These are phyloP conservation scores for Chondrosia reniformis DNA, from an alignment of 37 sponge, comb jelly and placozoan genomes.

Conservation along the genomic window DNA sequence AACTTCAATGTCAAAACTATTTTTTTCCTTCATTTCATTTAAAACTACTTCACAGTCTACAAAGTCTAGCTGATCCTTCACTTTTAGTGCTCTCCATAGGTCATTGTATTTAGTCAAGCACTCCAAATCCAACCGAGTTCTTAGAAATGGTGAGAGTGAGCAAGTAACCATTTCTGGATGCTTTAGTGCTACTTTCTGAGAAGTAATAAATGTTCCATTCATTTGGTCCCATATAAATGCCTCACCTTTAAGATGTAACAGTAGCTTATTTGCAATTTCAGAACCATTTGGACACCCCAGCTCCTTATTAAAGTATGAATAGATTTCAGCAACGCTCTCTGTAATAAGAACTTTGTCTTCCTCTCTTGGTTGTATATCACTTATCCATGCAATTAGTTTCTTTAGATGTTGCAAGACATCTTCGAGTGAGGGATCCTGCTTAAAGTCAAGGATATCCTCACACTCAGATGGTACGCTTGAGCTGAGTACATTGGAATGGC, in stretches of 20 bases:
- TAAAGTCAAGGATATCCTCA: too few species aligned
- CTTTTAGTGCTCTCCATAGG: conserved; percentile 17
- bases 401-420: conserved; percentile 37
- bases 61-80: conserved; percentile 24
- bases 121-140: not conserved
- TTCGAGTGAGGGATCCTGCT: not conserved
- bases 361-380: too few species aligned
- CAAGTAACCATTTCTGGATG: too few species aligned
- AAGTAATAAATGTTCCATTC: too few species aligned
- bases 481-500: conserved; percentile 8
- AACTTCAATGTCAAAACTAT: not conserved
- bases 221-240: too few species aligned
- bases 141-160: not conserved
- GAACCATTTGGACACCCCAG: too few species aligned
- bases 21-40: conserved; percentile 27
- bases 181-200: too few species aligned
- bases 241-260: too few species aligned
- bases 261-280: too few species aligned
- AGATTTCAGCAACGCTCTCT: too few species aligned
- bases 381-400: conserved; percentile 12
- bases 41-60: conserved; percentile 44
- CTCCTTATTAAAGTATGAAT: too few species aligned
- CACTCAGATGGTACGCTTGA: not conserved
- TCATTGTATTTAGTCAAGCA: not conserved
- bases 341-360: too few species aligned